A percentile compares a stretch with the other conserved stretches of the same genome.
These are phyloP conservation scores for Tridacna gigas DNA, from an alignment of 2,888 invertebrate genomes.

Conservation along the genomic window DNA sequence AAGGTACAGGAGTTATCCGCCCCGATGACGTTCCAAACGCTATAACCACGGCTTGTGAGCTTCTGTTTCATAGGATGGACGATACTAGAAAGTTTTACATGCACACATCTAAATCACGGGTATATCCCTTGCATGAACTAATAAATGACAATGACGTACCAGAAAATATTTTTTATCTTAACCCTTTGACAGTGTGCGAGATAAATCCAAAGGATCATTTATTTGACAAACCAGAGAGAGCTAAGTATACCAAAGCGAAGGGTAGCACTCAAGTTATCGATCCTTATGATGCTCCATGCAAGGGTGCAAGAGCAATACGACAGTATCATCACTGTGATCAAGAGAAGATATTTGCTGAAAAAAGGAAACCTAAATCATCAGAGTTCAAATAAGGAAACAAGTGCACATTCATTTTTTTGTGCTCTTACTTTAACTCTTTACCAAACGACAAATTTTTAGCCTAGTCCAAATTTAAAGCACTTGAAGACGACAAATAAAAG, in stretches of 20 bases:
- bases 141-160: conserved; percentile 3
- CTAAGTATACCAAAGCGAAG: background rate
- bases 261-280: background rate
- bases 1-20: conserved; percentile 46
- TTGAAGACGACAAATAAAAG: too few species aligned
- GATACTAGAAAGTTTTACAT: conserved; percentile 42
- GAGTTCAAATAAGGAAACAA: too few species aligned
- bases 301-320: background rate
- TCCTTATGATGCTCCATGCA: background rate
- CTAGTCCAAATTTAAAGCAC: too few species aligned
- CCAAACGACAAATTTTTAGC: too few species aligned
- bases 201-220: background rate
- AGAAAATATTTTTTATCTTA: background rate
- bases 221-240: background rate
- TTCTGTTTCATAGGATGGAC: conserved; percentile 8
- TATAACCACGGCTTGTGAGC: conserved; percentile 34
- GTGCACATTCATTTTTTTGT: too few species aligned
- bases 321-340: background rate
- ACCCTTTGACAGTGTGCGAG: background rate
- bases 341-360: background rate
- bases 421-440: too few species aligned
- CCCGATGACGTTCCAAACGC: conserved; percentile 47
- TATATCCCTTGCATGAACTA: conserved; percentile 44
- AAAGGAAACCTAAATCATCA: too few species aligned
- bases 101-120: conserved; percentile 32